Base-by-base conservation (phyloP, 2,888 invertebrate species). In the Mimumesa dahlbomi region DNA sequence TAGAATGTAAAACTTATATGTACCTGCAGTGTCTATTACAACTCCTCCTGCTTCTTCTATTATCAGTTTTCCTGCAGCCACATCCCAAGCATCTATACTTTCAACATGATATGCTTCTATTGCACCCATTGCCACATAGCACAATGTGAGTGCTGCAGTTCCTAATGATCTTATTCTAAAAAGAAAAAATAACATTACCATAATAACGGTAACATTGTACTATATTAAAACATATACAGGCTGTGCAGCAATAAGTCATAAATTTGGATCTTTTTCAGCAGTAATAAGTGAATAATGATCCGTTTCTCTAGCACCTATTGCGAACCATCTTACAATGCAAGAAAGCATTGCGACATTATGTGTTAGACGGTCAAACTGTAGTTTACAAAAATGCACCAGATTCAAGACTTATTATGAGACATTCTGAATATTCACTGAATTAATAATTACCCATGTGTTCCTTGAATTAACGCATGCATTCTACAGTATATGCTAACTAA, bases 51-150 rank as follows among this genome's bases (percentile, higher is more conserved):
- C 95, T 91, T 96, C 96, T 57, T 90, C 90, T 16, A 95, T 91
- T 73, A 96, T 94, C 34, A 96, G 86, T 54, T 92, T 92, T 0
- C 94, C 94, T 9, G 95, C 96, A 22, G 94, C 93, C 21, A 94
- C 92, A 86, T 96, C 96, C 96, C 96, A 96, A 29, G 93, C 92
- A 78, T 94, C 92, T 52, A 95, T 90, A 69, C 95, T 94, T 84
- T 94, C 94, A 77, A 95, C 94, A 79, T 93, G 93, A 87, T 94
- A 95, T 19, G 91, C 93, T 85, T 95, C 94, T 25, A 92, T 90
- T 50, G 90, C 90, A 2, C 96, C 96, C 77, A 91, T 90, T 9
- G 96, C 95, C 0, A 96, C 93, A 81, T 93, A 93, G 81, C 94
- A 94, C 83, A 95, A 90, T 49, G 94, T 92, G 65, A 95, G 85